phyloP scores from a whole-genome alignment of 2,888 invertebrate species.

The Drosophila bunnanda region DNA sequence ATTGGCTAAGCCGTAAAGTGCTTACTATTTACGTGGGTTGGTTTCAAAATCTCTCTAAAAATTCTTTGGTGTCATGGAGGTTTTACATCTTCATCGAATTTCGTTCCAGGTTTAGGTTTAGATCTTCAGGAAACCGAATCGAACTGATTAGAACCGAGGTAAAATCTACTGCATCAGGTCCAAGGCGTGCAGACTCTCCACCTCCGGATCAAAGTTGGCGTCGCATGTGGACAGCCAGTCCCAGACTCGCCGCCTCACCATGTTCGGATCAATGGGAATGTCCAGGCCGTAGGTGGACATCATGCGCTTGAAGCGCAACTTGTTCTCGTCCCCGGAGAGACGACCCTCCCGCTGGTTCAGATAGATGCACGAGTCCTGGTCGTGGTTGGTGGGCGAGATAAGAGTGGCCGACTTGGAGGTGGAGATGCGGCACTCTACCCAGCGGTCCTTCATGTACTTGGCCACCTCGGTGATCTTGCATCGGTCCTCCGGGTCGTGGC shows the following conservation, averaged over 20 bases:
- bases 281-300: conserved; percentile 88
- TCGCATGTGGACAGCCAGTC: conserved; percentile 89
- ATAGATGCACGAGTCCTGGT: conserved; percentile 86
- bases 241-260: conserved; percentile 87
- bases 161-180: conserved; percentile 69
- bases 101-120: not conserved
- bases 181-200: conserved; percentile 80
- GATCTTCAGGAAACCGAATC: not conserved
- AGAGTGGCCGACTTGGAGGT: conserved; percentile 86
- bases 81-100: not conserved
- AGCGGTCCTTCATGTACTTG: conserved; percentile 87
- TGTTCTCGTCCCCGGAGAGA: conserved; percentile 86
- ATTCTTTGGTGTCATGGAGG: conserved; percentile 9
- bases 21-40: conserved; percentile 6
- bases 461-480: conserved; percentile 87
- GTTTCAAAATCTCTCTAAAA: conserved; percentile 13
- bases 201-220: conserved; percentile 82
- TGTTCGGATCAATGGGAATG: conserved; percentile 87
- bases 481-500: conserved; percentile 89
- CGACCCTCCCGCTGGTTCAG: conserved; percentile 86
- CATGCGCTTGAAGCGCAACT: conserved; percentile 86
- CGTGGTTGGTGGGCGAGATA: conserved; percentile 81
- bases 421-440: conserved; percentile 86
- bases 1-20: conserved; percentile 13
- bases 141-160: conserved; percentile 1